phyloP scores from a whole-genome alignment of 2,113 vertebrate genomes.

The Scomber japonicus region DNA sequence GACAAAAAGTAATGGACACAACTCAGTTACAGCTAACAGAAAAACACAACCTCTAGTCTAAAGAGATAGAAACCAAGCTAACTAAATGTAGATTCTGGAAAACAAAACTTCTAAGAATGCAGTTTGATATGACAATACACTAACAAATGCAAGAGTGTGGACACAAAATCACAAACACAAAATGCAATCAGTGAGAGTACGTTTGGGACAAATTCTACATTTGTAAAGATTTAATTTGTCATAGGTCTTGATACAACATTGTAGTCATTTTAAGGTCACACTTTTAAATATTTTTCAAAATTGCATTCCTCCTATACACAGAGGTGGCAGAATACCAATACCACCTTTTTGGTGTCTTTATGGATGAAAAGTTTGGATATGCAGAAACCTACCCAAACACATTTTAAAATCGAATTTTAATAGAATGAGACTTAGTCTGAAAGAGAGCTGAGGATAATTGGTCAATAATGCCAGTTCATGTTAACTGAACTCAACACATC shows the following conservation, averaged over 20 bases:
- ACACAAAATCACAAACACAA: slow-evolving; percentile 31
- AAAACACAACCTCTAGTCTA: slow-evolving; percentile 35
- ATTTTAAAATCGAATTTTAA: background rate
- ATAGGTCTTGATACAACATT: background rate
- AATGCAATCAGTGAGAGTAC: slow-evolving; percentile 18
- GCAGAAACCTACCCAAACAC: background rate
- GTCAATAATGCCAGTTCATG: background rate
- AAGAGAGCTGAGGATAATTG: background rate
- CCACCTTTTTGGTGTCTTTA: background rate
- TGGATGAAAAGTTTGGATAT: background rate
- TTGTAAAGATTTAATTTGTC: slow-evolving; percentile 2
- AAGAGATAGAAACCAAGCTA: slow-evolving; percentile 38
- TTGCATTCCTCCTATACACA: background rate
- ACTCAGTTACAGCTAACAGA: slow-evolving; percentile 39
- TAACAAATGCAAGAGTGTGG: slow-evolving; percentile 24
- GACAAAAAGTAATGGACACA: slow-evolving; percentile 46
- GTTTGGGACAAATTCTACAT: slow-evolving; percentile 25
- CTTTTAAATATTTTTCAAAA: background rate
- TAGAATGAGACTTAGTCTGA: background rate
- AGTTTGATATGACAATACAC: slow-evolving; percentile 29
- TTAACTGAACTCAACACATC: background rate
- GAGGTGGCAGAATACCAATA: background rate
- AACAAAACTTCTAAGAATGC: slow-evolving; percentile 47
- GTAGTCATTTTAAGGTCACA: slow-evolving; percentile 8
- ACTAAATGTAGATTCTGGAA: slow-evolving; percentile 42